These are phyloP conservation scores for Borostomias antarcticus DNA, from an alignment of 2,797 vertebrate genomes.

Conservation along the genomic window DNA sequence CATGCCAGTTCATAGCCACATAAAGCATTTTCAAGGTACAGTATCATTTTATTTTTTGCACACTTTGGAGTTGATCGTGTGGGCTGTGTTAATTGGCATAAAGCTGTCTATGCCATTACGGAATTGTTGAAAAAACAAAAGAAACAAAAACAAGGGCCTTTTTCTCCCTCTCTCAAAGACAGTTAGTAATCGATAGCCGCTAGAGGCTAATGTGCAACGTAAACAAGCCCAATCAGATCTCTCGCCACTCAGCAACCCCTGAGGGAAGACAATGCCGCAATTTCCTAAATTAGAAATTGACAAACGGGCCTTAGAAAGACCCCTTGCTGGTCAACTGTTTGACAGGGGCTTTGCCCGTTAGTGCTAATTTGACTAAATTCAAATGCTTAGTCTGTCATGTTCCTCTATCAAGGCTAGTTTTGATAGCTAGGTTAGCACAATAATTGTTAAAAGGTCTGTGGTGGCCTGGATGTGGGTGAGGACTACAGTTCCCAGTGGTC, in stretches of 20 bases:
- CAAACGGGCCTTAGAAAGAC: constrained; percentile 39
- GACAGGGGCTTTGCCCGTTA: constrained; percentile 35
- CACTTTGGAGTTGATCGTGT: constrained; percentile 37
- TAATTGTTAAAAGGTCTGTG: constrained; percentile 29
- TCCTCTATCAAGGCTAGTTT: constrained; percentile 34
- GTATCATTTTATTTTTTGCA: too few species aligned
- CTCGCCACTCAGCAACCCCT: constrained; percentile 45
- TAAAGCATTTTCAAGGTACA: too few species aligned
- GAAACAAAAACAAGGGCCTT: constrained; percentile 44
- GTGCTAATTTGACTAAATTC: constrained; percentile 61
- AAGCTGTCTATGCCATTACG: constrained; percentile 6
- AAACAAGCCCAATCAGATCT: constrained; percentile 54
- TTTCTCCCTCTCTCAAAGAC: constrained; percentile 33
- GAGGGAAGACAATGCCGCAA: constrained; percentile 64
- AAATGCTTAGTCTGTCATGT: constrained; percentile 45
- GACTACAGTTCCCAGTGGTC: constrained; percentile 11
- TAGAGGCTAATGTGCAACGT: constrained; percentile 63
- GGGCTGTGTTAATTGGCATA: constrained; percentile 29
- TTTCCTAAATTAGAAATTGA: constrained; percentile 74
- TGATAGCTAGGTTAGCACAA: constrained; percentile 19
- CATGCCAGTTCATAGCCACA: background rate
- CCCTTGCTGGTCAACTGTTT: constrained; percentile 36
- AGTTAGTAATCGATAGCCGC: constrained; percentile 58
- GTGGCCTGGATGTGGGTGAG: constrained; percentile 24
- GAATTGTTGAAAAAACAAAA: constrained; percentile 58